Evolutionary conservation across 2,888 invertebrate genomes (phyloP).

Genomic region (Drosophila neotestacea): DNA sequence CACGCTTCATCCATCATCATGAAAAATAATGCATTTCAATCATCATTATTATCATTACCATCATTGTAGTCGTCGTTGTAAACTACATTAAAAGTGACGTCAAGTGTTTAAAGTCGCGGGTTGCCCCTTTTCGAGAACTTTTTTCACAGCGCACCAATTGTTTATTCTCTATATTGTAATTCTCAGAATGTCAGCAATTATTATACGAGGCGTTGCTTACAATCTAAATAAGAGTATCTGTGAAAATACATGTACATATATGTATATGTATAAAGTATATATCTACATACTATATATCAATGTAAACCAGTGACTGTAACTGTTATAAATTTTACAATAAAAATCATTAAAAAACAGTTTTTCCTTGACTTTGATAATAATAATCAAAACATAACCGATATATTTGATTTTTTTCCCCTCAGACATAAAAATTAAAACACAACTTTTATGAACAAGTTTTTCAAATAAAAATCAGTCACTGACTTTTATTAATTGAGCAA

Average conservation of each 20-base stretch:
- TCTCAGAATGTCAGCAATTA: conserved; percentile 21
- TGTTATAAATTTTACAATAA: too few species aligned
- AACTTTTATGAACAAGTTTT: too few species aligned
- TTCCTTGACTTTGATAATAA: too few species aligned
- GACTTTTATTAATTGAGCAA: too few species aligned
- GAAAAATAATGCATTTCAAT: conserved; percentile 14
- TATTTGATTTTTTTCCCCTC: too few species aligned
- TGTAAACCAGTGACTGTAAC: too few species aligned
- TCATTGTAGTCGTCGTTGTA: not conserved
- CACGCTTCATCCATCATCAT: conserved; percentile 20
- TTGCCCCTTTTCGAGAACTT: conserved; percentile 15
- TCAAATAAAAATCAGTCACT: too few species aligned
- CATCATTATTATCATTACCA: conserved; percentile 19
- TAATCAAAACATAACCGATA: too few species aligned
- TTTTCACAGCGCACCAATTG: conserved; percentile 24
- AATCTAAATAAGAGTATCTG: conserved; percentile 31
- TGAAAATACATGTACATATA: not conserved
- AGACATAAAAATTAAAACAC: too few species aligned
- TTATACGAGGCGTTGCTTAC: not conserved
- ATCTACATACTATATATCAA: not conserved
- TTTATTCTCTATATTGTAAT: conserved; percentile 13
- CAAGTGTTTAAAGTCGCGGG: conserved; percentile 31
- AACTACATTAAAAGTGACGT: conserved; percentile 28
- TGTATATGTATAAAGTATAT: not conserved
- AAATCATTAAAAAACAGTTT: too few species aligned